Evolutionary conservation across 2,888 invertebrate genomes (phyloP), one percentile per base, ranked within the genome.

Genomic region (Papilio demoleus): DNA sequence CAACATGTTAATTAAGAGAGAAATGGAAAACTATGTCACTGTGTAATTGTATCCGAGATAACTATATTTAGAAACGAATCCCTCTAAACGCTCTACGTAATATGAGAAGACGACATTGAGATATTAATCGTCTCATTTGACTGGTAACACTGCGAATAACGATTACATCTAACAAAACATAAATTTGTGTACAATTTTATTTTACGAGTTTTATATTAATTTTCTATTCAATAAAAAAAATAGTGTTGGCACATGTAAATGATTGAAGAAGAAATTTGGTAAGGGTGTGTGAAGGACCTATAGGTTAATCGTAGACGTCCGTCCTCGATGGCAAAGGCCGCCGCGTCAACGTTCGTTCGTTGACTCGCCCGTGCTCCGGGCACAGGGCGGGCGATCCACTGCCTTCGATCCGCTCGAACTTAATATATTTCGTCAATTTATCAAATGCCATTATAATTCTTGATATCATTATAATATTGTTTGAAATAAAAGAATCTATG

Each of bases 221-320:
- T 27, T 53, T 31, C 4, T 14, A 53, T 14, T 50, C 31, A 11
- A 4, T 31, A 4, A 24, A 56, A 14, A 31, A 17, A 31, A 31
- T 31, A 31, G 24, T 50, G 53, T 64, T 53, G 40, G 60, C 40
- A 60, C 24, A 24, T 60, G 24, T 60, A 60, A 60, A 40, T 60
- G 12, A 22, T 60, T n/a, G 60, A 40, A 60, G n/a, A 64, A 38
- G 24, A 53, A 17, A 42, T 19, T 60, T 67, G 19, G 59, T 22
- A 50, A 53, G 59, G 50, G 38, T 65, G 50, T 59, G 60, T 65
- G 36, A 65, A 68, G 65, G 68, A 68, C 68, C 68, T 47, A 40
- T n/a, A 61, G 65, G 69, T 65, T 69, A 53, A 60, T 60, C 19
- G 60, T 61, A 65, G 68, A 68, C 64, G 68, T 40, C 64, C 64